A percentile compares a stretch with the other conserved stretches of the same genome.
Evolutionary conservation across 2,113 vertebrate genomes (phyloP).

Genomic region (Ictalurus punctatus): DNA sequence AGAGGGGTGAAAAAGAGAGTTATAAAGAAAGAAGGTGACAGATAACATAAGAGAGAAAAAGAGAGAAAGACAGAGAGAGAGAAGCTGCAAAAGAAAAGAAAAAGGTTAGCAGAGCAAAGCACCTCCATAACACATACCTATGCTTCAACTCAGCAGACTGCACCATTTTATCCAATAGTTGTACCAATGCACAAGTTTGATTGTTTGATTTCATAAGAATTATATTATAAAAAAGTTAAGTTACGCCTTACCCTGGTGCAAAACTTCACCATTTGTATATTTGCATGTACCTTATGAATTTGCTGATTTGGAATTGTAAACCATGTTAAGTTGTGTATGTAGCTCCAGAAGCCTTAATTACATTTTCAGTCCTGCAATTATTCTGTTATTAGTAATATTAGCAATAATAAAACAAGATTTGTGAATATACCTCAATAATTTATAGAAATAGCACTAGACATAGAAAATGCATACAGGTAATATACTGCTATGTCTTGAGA

Average conservation of each 20-base stretch:
- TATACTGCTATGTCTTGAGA: not conserved
- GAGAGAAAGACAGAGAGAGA: conserved; percentile 1
- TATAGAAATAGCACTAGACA: not conserved
- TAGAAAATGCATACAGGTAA: not conserved
- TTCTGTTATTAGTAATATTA: not conserved
- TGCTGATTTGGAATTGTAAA: not conserved
- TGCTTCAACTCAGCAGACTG: not conserved
- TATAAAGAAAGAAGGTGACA: not conserved
- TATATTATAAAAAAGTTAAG: not conserved
- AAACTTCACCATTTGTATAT: not conserved
- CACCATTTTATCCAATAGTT: not conserved
- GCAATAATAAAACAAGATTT: not conserved
- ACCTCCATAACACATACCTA: not conserved
- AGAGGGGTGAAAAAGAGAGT: not conserved
- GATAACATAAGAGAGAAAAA: not conserved
- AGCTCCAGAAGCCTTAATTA: not conserved
- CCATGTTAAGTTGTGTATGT: too few relatives aligned
- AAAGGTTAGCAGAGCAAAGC: not conserved
- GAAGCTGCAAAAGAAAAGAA: conserved; percentile 20
- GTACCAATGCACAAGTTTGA: not conserved
- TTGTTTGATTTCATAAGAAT: not conserved
- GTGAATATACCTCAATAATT: not conserved
- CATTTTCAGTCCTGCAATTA: not conserved
- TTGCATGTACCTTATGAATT: not conserved
- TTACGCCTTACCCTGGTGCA: not conserved